Percentiles rank a stretch among this genome's conserved stretches.
phyloP scores from a whole-genome alignment of 2,113 vertebrate genomes.

The Gasterosteus nipponicus region DNA sequence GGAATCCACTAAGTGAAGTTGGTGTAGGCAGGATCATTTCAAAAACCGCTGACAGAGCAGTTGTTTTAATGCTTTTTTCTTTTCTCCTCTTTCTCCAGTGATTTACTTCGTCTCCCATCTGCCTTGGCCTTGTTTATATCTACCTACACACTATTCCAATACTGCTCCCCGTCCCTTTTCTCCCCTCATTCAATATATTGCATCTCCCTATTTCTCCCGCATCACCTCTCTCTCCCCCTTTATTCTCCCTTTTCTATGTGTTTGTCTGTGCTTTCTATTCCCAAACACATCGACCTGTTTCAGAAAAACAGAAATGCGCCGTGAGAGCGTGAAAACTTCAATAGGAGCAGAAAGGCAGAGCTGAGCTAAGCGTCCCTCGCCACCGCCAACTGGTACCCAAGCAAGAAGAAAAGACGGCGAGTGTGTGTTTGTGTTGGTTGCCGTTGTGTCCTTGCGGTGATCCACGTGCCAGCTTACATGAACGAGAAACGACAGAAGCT shows the following conservation, averaged over 20 bases:
- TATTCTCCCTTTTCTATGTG: background rate
- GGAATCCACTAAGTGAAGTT: slow-evolving; percentile 30
- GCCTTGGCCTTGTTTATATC: slow-evolving; percentile 19
- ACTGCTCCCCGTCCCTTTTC: slow-evolving; percentile 10
- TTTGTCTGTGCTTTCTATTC: slow-evolving; percentile 12
- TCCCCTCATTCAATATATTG: slow-evolving; percentile 5
- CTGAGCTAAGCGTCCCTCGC: slow-evolving; percentile 73
- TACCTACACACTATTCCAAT: slow-evolving; percentile 31
- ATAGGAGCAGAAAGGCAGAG: slow-evolving; percentile 73
- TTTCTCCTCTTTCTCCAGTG: background rate
- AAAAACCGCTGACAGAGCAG: slow-evolving; percentile 31
- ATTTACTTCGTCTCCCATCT: background rate
- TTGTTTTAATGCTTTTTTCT: background rate
- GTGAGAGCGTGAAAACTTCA: slow-evolving; percentile 84
- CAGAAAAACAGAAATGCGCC: slow-evolving; percentile 74
- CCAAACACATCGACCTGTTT: slow-evolving; percentile 26
- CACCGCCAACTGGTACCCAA: slow-evolving; percentile 79
- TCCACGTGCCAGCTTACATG: background rate
- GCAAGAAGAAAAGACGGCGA: slow-evolving; percentile 83
- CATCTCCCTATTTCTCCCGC: background rate
- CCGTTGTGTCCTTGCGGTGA: slow-evolving; percentile 6
- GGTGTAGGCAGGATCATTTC: slow-evolving; percentile 1
- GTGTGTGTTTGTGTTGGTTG: slow-evolving; percentile 17
- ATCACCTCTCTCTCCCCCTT: background rate
- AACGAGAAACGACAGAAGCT: slow-evolving; percentile 18